phyloP scores from a whole-genome alignment of 2,797 vertebrate species.

The Austrolebias charrua region DNA sequence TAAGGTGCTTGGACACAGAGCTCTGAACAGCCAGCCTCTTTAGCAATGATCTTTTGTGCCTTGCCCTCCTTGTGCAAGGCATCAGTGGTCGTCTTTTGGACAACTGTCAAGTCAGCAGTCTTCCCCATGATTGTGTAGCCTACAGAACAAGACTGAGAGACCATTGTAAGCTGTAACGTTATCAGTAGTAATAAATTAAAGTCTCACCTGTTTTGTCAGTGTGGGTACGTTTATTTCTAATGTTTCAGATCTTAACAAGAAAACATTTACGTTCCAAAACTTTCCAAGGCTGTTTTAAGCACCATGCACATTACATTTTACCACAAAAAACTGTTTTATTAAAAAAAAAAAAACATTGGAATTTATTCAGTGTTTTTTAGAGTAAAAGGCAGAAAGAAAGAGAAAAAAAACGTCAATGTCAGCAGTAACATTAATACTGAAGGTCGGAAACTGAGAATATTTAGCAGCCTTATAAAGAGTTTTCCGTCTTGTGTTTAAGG shows the following conservation, averaged over 20 bases:
- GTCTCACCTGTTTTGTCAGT: background rate
- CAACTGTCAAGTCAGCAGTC: too few relatives aligned
- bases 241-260: constrained; percentile 20
- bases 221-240: constrained; percentile 42
- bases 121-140: too few relatives aligned
- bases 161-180: background rate
- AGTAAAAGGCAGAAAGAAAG: constrained; percentile 37
- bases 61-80: too few relatives aligned
- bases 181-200: background rate
- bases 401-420: constrained; percentile 28
- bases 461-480: constrained; percentile 1
- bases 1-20: too few relatives aligned
- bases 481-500: constrained; percentile 12
- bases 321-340: constrained; percentile 15
- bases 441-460: background rate
- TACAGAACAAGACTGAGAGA: too few relatives aligned
- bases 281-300: constrained; percentile 29
- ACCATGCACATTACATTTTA: constrained; percentile 39
- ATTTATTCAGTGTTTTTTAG: constrained; percentile 70
- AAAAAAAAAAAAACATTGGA: constrained; percentile 35
- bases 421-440: constrained; percentile 48
- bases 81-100: too few relatives aligned
- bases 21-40: too few relatives aligned
- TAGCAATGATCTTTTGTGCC: too few relatives aligned
- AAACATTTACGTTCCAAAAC: constrained; percentile 32